phyloP scores from a whole-genome alignment of 2,113 vertebrate species.

The Prolemur simus region DNA sequence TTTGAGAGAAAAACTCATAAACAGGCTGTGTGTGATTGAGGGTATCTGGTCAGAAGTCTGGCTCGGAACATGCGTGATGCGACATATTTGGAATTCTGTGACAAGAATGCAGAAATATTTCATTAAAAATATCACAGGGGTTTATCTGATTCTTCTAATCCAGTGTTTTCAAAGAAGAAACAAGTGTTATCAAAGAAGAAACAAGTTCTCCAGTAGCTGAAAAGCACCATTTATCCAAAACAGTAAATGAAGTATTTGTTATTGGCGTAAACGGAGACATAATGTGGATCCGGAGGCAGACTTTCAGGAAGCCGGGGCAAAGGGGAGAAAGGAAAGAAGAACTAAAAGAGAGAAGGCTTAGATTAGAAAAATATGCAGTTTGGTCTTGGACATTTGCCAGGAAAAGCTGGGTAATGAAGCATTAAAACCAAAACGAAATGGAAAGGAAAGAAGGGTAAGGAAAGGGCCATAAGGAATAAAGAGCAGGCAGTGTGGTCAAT shows the following conservation, averaged over 20 bases:
- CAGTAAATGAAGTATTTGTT: constrained; percentile 47
- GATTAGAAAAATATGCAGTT: constrained; percentile 36
- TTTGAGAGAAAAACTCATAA: constrained; percentile 59
- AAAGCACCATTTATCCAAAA: constrained; percentile 46
- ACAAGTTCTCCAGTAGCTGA: constrained; percentile 12
- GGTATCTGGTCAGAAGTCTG: constrained; percentile 47
- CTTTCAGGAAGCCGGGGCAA: constrained; percentile 47
- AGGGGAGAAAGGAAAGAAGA: constrained; percentile 21
- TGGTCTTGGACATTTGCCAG: constrained; percentile 51
- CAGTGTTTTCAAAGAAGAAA: constrained; percentile 30
- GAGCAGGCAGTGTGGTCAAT: neutral
- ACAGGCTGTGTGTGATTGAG: constrained; percentile 1
- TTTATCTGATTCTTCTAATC: constrained; percentile 25
- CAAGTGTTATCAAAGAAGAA: constrained; percentile 14
- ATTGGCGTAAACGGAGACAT: constrained; percentile 24
- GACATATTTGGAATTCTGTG: constrained; percentile 48
- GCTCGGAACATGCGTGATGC: constrained; percentile 24
- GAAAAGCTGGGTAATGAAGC: constrained; percentile 56
- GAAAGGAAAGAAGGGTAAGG: constrained; percentile 23
- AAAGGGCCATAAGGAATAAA: neutral
- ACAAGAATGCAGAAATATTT: constrained; percentile 40
- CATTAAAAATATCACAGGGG: neutral
- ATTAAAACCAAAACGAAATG: constrained; percentile 51
- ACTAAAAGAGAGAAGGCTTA: constrained; percentile 24
- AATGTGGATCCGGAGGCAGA: neutral